phyloP scores from a whole-genome alignment of 2,797 vertebrate species.

The Lepilemur septentrionalis region DNA sequence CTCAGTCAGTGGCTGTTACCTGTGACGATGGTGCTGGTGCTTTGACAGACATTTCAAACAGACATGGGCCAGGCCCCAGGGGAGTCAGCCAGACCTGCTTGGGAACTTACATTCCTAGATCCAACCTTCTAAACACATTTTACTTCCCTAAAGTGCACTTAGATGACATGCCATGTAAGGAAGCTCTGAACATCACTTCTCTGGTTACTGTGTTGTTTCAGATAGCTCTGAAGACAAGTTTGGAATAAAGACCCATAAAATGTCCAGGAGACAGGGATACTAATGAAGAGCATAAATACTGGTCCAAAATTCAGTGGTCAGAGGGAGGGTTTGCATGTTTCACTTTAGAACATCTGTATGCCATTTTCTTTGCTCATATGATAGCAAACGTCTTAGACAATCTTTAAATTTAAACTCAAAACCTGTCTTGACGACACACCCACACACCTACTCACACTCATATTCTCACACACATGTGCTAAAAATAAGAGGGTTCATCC shows the following conservation, averaged over 20 bases:
- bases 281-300: not conserved
- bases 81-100: not conserved
- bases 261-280: not conserved
- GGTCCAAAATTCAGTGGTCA: not conserved
- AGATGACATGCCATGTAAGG: not conserved
- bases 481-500: not conserved
- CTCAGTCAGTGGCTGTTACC: too few species aligned
- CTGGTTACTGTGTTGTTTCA: not conserved
- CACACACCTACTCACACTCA: not conserved
- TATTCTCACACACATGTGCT: not conserved
- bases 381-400: not conserved
- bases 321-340: not conserved
- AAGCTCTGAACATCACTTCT: not conserved
- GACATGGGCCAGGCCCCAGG: not conserved
- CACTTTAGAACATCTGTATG: not conserved
- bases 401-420: slow-evolving; percentile 22
- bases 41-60: not conserved
- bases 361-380: not conserved
- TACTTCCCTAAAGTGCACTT: not conserved
- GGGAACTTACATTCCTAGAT: not conserved
- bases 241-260: not conserved
- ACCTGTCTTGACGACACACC: not conserved
- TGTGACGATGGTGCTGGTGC: not conserved
- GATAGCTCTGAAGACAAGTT: not conserved
- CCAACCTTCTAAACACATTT: not conserved